Evolutionary conservation across 2,888 invertebrate genomes (phyloP), one percentile per base, ranked within the genome.

Genomic region (Ochropacha duplaris): DNA sequence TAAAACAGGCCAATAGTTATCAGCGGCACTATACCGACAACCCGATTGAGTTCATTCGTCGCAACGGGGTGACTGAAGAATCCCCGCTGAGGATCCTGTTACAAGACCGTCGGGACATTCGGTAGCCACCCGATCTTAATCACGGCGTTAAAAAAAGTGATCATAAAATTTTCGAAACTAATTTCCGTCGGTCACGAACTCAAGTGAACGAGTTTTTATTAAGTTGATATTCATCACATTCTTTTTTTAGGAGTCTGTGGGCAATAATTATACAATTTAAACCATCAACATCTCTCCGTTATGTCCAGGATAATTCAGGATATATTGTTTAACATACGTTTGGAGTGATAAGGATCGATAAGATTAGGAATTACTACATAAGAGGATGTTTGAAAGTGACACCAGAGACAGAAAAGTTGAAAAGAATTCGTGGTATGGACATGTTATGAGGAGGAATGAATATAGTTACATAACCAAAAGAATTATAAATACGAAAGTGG

Each of bases 41-140:
- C 58, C 57, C 68, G 66, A 72, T 72, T 71, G 68, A 62, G 66
- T 62, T 74, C 74, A 76, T 74, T 72, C 67, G 62, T 67, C 58
- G 66, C 62, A 71, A 72, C 70, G 64, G 69, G 72, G 70, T 75
- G 69, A 72, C 68, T 67, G 71, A 66, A 65, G 64, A 62, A 49
- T 55, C 64, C 44, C 55, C 55, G 62, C 62, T 60, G 58, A 66
- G 75, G 70, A 81, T 87, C 78, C 72, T 74, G 78, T 86, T 83
- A 79, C 83, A 65, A 69, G 61, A 65, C 64, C 64, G 66, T 51
- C 65, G 74, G 71, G 76, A 76, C 70, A 81, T 84, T 82, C 84
- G 81, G 86, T 86, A 85, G 84, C 82, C 74, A 76, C 65, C 71
- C 71, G 78, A 79, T 78, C 76, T 72, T 78, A 76, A 84, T 82